phyloP scores from a whole-genome alignment of 1,140 invertebrate species.

The Drosophila elegans region DNA sequence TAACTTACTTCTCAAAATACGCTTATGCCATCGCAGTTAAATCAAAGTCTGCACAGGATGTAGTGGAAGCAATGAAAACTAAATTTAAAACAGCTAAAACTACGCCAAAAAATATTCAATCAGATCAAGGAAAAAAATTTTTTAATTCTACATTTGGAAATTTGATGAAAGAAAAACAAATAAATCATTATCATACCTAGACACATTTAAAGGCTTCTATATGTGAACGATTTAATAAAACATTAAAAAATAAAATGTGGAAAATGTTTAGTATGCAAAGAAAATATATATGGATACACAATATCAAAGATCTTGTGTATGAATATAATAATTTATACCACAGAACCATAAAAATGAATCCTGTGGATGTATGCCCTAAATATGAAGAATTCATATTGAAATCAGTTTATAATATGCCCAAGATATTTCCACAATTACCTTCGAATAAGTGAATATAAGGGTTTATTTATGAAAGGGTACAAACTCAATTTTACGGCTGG shows the following conservation, averaged over 20 bases:
- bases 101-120: constrained; percentile 15
- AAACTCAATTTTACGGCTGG: no score
- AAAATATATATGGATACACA: constrained; percentile 1
- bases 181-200: constrained; percentile 13
- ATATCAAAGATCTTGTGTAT: not conserved
- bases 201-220: constrained; percentile 8
- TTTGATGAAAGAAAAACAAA: constrained; percentile 1
- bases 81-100: not conserved
- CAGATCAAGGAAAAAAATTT: constrained; percentile 15
- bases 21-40: not conserved
- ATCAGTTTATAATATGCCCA: not conserved
- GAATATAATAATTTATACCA: constrained; percentile 14
- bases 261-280: constrained; percentile 12
- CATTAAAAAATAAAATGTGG: constrained; percentile 9
- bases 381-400: constrained; percentile 10
- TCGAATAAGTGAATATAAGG: no score
- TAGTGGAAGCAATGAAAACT: not conserved
- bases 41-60: not conserved
- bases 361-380: not conserved
- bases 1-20: constrained; percentile 4
- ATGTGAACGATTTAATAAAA: constrained; percentile 5
- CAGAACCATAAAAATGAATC: constrained; percentile 1
- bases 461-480: no score
- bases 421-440: not conserved
- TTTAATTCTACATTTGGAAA: not conserved